Percentiles rank a stretch among this genome's conserved stretches.
These are phyloP conservation scores for Cyanoderma ruficeps DNA, from an alignment of 2,113 vertebrate species.

Conservation along the genomic window DNA sequence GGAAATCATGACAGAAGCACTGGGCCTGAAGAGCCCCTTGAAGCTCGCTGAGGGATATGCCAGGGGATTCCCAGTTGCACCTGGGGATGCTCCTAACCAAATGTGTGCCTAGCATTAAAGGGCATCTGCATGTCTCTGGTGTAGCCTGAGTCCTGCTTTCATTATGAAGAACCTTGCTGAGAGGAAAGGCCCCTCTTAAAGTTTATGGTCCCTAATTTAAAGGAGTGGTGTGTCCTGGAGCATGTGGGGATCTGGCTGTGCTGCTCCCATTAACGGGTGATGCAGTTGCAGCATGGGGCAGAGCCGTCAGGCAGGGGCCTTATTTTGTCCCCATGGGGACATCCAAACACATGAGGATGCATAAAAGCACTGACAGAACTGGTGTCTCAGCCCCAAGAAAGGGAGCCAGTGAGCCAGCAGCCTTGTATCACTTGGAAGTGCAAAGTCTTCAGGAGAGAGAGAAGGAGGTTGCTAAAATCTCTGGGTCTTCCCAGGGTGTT, in stretches of 20 bases:
- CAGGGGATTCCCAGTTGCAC: background rate
- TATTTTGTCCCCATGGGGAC: background rate
- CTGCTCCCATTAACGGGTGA: accelerated
- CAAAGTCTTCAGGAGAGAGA: background rate
- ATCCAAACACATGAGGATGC: accelerated
- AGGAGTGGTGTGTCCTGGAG: background rate
- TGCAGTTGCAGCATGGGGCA: background rate
- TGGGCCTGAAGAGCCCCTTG: background rate
- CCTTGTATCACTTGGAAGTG: background rate
- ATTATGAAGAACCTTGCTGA: background rate
- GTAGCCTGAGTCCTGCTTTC: background rate
- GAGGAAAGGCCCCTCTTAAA: background rate
- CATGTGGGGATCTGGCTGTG: accelerated
- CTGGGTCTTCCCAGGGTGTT: background rate
- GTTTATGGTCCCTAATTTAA: background rate
- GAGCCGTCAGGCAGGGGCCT: background rate
- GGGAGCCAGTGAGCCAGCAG: background rate
- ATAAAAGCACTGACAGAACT: background rate
- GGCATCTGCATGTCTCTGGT: background rate
- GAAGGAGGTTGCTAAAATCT: background rate
- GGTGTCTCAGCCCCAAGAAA: background rate
- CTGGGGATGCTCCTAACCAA: background rate
- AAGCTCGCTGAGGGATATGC: background rate
- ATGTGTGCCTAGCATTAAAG: background rate
- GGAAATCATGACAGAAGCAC: background rate